Base-by-base conservation (phyloP, 1,140 invertebrate species). In the Ceratoteleas bidentatus region DNA sequence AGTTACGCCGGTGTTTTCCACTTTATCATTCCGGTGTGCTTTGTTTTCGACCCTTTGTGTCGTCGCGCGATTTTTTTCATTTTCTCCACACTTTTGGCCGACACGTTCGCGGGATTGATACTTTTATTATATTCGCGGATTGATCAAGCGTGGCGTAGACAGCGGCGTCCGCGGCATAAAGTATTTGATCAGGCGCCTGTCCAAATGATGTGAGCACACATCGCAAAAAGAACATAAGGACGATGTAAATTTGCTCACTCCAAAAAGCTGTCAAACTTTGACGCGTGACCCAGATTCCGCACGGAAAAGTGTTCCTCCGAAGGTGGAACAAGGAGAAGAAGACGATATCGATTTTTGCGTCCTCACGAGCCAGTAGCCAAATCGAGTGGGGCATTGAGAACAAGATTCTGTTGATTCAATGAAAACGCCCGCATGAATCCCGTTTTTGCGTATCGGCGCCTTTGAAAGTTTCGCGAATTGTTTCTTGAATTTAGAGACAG, bases 231-330 rank as follows among this genome's bases (percentile, higher is more conserved):
- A 45, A 65, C 65, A 36, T 49, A 65, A 78, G 60, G 57, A 78
- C 65, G 60, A 78, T 70, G 66, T 70, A 70, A 70, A 78, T 78
- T 78, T 53, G 57, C 43, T 77, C 65, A 40, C 50, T 69, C 49
- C 45, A 58, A 78, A 70, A 70, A 70, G 65, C 60, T 70, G 69
- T 80, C 77, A 80, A 80, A 80, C 6, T 74, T 74, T 69, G 70
- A 80, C 77, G 73, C 15, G 49, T 52, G 70, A 69, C 70, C 77
- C 47, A 80, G 57, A 73, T 80, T 62, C 52, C 16, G 43, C 24
- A 4, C 13, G 47, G 38, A 65, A 74, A 65, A 68, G 57, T 69
- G 57, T 72, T 60, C 43, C 34, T 14, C 38, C 14, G 49, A 66
- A 54, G 52, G 61, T 78, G 54, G 74, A n/a, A 77, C 74, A 68